Percentiles rank a stretch among this genome's conserved stretches.
These are phyloP conservation scores for Eupithecia inturbata DNA, from an alignment of 2,888 invertebrate genomes.

Conservation along the genomic window DNA sequence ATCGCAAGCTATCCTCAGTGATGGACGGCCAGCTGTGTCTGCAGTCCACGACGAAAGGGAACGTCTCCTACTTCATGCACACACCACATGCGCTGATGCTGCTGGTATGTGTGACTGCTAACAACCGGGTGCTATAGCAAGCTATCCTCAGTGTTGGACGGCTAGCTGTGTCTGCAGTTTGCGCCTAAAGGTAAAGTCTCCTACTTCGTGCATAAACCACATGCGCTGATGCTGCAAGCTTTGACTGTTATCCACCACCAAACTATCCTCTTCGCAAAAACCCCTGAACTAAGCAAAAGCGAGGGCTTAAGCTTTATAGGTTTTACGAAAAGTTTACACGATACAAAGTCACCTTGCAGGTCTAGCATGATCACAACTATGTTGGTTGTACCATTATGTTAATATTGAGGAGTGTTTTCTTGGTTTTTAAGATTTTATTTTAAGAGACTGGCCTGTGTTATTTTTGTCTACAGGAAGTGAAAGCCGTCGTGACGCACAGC, in stretches of 20 bases:
- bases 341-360: background rate
- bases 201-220: conserved; percentile 99
- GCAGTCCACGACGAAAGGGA: conserved; percentile 99
- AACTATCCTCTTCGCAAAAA: no score
- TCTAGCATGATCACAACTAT: background rate
- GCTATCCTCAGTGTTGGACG: conserved; percentile 87
- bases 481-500: conserved; percentile 99
- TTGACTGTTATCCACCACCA: no score
- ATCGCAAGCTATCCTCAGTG: background rate
- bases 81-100: conserved; percentile 99
- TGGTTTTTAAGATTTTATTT: background rate
- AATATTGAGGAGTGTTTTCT: background rate
- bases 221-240: conserved; percentile 99
- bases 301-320: no score
- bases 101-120: conserved; percentile 86
- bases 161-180: conserved; percentile 98
- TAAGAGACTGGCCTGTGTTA: background rate
- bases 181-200: conserved; percentile 98
- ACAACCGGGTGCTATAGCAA: background rate
- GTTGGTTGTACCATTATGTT: background rate
- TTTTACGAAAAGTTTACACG: background rate
- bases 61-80: conserved; percentile 98
- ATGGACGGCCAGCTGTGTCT: conserved; percentile 99
- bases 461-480: conserved; percentile 92
- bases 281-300: no score